A percentile compares a stretch with the other conserved stretches of the same genome.
phyloP scores from a whole-genome alignment of 2,888 invertebrate genomes.

The Phrixothrix hirtus region DNA sequence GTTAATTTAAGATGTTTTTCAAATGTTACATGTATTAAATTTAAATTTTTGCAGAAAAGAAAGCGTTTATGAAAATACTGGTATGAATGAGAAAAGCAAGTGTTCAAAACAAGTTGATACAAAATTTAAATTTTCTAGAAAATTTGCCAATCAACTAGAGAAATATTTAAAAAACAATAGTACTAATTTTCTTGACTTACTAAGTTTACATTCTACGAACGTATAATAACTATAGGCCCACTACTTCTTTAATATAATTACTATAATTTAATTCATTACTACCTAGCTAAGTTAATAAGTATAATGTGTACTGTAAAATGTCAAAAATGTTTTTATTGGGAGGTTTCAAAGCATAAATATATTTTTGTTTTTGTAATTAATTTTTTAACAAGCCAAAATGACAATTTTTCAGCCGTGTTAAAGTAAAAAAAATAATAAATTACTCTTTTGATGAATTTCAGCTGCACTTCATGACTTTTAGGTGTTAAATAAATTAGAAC shows the following conservation, averaged over 20 bases:
- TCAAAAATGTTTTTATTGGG: slow-evolving; percentile 11
- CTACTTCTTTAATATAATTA: slow-evolving; percentile 46
- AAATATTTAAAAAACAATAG: not conserved
- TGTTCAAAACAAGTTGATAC: no score
- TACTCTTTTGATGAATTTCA: slow-evolving; percentile 5
- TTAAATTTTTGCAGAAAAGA: no score
- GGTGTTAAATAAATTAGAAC: no score
- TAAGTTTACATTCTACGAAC: slow-evolving; percentile 40
- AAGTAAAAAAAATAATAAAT: not conserved
- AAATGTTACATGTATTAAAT: no score
- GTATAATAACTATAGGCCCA: slow-evolving; percentile 53
- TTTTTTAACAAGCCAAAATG: no score
- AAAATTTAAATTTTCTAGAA: no score
- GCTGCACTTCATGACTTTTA: slow-evolving; percentile 13
- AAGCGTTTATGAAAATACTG: no score
- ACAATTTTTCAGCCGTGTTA: slow-evolving; percentile 3
- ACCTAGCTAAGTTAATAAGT: slow-evolving; percentile 49
- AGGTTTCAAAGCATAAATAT: no score
- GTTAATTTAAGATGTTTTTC: no score
- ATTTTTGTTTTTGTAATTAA: no score
- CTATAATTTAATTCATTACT: slow-evolving; percentile 50
- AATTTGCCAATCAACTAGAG: slow-evolving; percentile 1
- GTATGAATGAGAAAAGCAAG: no score
- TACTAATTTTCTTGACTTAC: slow-evolving; percentile 29
- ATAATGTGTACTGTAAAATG: slow-evolving; percentile 37